Percentiles rank a stretch among this genome's conserved stretches.
Conservation (phyloP, 2,888 invertebrate species). For the Brachypterus glaber region DNA sequence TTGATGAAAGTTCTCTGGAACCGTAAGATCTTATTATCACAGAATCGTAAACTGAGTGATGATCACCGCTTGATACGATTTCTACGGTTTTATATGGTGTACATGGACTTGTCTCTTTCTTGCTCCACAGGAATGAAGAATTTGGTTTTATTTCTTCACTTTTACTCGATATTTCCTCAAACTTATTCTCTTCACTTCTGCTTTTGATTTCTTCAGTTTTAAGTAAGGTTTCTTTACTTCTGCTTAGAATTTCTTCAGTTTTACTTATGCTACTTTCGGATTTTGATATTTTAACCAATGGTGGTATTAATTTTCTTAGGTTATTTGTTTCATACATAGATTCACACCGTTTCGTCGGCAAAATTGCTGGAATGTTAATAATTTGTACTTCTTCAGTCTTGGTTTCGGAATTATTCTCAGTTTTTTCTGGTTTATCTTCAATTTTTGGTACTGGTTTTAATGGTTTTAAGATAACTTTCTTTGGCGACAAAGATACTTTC, state of each 20-base stretch:
- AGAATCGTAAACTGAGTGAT: conserved; percentile 25
- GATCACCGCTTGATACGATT: conserved; percentile 11
- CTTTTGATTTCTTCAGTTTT: too few species aligned
- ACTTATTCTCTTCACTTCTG: too few species aligned
- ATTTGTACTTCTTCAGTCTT: conserved; percentile 26
- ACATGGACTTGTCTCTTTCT: not conserved
- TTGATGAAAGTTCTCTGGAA: not conserved
- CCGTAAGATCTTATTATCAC: conserved; percentile 19
- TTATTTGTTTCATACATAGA: conserved; percentile 32
- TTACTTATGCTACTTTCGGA: conserved; percentile 17
- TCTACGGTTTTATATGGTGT: not conserved
- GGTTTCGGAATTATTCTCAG: conserved; percentile 16
- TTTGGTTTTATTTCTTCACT: conserved; percentile 47
- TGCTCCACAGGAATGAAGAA: conserved; percentile 53
- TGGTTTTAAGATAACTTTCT: too few species aligned
- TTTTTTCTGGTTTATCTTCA: conserved; percentile 34
- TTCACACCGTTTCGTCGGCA: conserved; percentile 30
- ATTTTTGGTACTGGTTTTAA: too few species aligned
- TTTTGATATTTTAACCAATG: conserved; percentile 18
- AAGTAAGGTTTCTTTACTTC: too few species aligned
- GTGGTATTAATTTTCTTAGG: conserved; percentile 21
- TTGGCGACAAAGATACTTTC: conserved; percentile 45
- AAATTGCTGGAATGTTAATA: conserved; percentile 30
- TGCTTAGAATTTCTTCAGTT: too few species aligned
- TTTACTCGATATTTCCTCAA: too few species aligned